Percentiles rank a stretch among this genome's conserved stretches.
phyloP scores from a whole-genome alignment of 2,113 vertebrate genomes.

The Gnathonemus echidnorhynchus region DNA sequence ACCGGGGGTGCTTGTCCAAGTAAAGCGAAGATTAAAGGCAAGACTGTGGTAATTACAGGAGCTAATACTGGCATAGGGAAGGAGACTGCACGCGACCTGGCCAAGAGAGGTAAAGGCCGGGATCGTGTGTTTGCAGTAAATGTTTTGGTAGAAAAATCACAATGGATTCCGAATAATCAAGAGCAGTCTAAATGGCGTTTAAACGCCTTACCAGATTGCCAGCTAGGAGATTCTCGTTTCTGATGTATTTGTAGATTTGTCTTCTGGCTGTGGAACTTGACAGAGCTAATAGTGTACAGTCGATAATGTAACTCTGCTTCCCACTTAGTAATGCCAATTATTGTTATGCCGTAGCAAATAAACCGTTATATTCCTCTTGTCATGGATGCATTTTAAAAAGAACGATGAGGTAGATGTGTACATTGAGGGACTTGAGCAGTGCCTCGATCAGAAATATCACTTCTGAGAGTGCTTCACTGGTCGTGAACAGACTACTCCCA shows the following conservation, averaged over 20 bases:
- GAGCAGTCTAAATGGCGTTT: neutral
- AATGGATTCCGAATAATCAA: neutral
- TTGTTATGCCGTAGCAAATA: neutral
- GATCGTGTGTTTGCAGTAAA: neutral
- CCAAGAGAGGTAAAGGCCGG: slow-evolving; percentile 53
- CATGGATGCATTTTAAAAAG: too few species aligned
- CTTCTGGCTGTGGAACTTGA: neutral
- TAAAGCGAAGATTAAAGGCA: slow-evolving; percentile 65
- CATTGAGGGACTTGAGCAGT: neutral
- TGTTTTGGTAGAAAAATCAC: neutral
- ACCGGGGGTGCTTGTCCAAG: slow-evolving; percentile 69
- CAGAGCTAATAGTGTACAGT: neutral
- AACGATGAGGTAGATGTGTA: too few species aligned
- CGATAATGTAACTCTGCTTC: neutral
- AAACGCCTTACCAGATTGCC: neutral
- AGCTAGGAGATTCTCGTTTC: neutral
- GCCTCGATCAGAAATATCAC: neutral
- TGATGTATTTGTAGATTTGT: neutral
- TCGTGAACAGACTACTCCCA: neutral
- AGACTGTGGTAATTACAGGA: slow-evolving; percentile 75
- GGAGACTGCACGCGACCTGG: slow-evolving; percentile 69
- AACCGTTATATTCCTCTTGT: neutral
- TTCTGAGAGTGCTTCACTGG: neutral
- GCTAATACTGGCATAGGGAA: slow-evolving; percentile 79
- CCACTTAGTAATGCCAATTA: neutral